These are phyloP conservation scores for Syrista parreyssii DNA, from an alignment of 2,888 invertebrate species.

Conservation along the genomic window DNA sequence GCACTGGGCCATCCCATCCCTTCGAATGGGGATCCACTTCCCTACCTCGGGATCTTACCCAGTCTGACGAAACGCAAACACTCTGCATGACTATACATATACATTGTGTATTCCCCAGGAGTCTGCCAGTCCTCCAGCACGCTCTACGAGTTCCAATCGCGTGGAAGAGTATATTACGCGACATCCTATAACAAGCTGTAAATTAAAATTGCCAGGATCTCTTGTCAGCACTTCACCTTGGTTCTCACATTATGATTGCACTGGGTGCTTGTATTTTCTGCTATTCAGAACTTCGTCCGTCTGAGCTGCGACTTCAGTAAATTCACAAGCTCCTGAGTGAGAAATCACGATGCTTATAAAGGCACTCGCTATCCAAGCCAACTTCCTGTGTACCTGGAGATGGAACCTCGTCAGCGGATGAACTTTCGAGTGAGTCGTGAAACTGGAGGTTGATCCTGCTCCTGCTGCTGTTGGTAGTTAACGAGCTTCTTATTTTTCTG, in stretches of 20 bases:
- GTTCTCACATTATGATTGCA: background rate
- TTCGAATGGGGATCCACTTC: background rate
- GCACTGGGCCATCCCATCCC: constrained; percentile 14
- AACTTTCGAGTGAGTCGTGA: background rate
- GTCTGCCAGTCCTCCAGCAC: background rate
- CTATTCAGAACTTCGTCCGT: background rate
- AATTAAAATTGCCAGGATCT: background rate
- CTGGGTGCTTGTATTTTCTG: background rate
- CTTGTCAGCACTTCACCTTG: background rate
- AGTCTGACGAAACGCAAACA: constrained; percentile 1
- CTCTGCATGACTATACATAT: background rate
- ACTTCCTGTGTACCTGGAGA: background rate
- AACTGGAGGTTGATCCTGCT: background rate
- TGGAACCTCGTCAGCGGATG: background rate
- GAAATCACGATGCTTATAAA: background rate
- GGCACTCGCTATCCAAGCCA: background rate
- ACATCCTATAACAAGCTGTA: background rate
- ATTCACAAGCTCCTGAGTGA: background rate
- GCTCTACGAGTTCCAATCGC: background rate
- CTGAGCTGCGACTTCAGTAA: background rate
- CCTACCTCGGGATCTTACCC: background rate
- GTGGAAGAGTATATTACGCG: background rate
- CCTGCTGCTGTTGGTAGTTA: background rate
- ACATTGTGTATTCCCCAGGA: background rate
- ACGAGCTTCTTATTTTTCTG: background rate